Base-by-base conservation (phyloP, 2,888 invertebrate species). In the Ennomos erosarius region DNA sequence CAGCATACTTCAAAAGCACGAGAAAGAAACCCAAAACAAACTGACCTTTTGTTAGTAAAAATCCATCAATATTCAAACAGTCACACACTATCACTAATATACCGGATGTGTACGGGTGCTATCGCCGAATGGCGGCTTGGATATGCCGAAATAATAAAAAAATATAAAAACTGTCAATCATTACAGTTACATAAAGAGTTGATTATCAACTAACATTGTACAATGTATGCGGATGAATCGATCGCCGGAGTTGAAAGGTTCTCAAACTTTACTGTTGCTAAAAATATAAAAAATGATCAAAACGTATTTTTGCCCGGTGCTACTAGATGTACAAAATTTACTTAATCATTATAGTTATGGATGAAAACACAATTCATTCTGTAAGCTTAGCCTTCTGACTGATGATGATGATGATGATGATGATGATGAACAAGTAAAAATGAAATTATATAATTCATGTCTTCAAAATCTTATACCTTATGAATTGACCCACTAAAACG, bases 51-150 rank as follows among this genome's bases (percentile, higher is more conserved):
- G 51, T 39, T 26, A 50, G 46, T 48, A 16, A 55, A 64, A 59
- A 26, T 51, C 59, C 55, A 63, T 65, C 37, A 54, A 67, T 64
- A 26, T 58, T 44, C 46, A 55, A 35, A 37, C 26, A 37, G 55
- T 50, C 55, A 59, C 66, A 55, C 55, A 65, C 76, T 73, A 75
- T 75, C 79, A 70, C 70, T 55, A 47, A 4, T 48, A 57, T 48
- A 62, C 53, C 81, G 81, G 77, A 81, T 75, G 77, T 75, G 77
- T 81, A 74, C 69, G 72, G 66, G 75, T 73, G 72, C 67, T 75
- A 77, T 75, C 78, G 59, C 59, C 66, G 69, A 70, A 64, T 54
- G 76, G 61, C 74, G 64, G 67, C 70, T 79, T 75, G 77, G 76
- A 81, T 83, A 76, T 76, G 79, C 64, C 67, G 61, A 66, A 74